A percentile compares a stretch with the other conserved stretches of the same genome.
Conservation (phyloP, 2,113 vertebrate species). For the Aspidoscelis tigris region DNA sequence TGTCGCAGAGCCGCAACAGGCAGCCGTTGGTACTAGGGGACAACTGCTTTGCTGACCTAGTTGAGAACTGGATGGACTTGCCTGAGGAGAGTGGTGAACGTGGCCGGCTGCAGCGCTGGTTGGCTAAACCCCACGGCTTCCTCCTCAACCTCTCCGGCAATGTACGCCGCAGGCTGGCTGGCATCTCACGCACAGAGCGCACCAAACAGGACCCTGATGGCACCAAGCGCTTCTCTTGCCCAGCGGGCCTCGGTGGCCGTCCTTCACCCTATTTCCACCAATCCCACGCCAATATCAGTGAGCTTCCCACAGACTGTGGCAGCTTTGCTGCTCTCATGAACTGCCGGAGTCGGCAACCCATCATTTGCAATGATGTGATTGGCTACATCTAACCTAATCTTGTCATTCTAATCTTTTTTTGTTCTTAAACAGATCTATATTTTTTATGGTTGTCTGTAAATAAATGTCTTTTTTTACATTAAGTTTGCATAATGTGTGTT, state of each 20-base stretch:
- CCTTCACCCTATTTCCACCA: slow-evolving; percentile 87
- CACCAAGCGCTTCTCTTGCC: slow-evolving; percentile 90
- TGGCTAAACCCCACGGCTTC: slow-evolving; percentile 88
- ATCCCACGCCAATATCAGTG: slow-evolving; percentile 86
- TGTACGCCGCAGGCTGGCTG: slow-evolving; percentile 83
- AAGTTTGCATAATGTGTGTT: not conserved
- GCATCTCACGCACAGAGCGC: slow-evolving; percentile 77
- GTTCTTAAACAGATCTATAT: slow-evolving; percentile 18
- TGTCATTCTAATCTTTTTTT: not conserved
- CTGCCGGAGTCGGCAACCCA: slow-evolving; percentile 94
- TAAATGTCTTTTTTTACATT: slow-evolving; percentile 20
- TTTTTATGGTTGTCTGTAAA: slow-evolving; percentile 24
- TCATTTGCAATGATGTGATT: slow-evolving; percentile 94
- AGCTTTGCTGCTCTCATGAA: slow-evolving; percentile 90
- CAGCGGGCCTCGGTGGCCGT: slow-evolving; percentile 79
- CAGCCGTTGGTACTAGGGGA: slow-evolving; percentile 94
- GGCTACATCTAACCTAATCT: slow-evolving; percentile 87
- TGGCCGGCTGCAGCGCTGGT: slow-evolving; percentile 74
- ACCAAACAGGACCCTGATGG: slow-evolving; percentile 64
- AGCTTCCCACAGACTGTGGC: slow-evolving; percentile 85
- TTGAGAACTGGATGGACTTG: slow-evolving; percentile 99
- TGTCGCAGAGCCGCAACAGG: slow-evolving; percentile 92
- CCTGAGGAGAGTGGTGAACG: slow-evolving; percentile 85
- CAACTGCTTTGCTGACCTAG: slow-evolving; percentile 97
- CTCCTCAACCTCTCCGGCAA: slow-evolving; percentile 87